phyloP scores from a whole-genome alignment of 2,888 invertebrate genomes.

The Polydrusus cervinus region DNA sequence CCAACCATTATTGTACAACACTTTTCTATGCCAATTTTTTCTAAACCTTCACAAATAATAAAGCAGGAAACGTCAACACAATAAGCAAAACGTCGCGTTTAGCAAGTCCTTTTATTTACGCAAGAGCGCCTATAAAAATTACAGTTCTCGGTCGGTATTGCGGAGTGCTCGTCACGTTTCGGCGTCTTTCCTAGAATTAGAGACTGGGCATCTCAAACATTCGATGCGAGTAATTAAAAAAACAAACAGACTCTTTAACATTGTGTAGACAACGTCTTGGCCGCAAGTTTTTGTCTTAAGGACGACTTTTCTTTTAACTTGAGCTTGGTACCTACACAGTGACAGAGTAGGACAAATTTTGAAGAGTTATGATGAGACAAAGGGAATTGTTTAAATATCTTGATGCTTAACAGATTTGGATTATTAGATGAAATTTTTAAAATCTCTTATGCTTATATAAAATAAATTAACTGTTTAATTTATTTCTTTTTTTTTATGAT shows the following conservation, averaged over 20 bases:
- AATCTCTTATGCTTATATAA: too few species aligned
- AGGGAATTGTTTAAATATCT: too few species aligned
- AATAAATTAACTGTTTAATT: too few species aligned
- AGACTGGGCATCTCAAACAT: conserved; percentile 59
- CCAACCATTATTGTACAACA: conserved; percentile 40
- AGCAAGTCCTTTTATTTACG: conserved; percentile 51
- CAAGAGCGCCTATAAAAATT: conserved; percentile 52
- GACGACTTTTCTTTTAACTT: conserved; percentile 50
- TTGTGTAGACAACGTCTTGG: conserved; percentile 58
- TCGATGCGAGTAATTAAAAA: conserved; percentile 61
- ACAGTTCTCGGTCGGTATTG: conserved; percentile 45
- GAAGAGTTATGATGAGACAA: conserved; percentile 33
- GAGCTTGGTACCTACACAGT: conserved; percentile 39
- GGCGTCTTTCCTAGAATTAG: conserved; percentile 60
- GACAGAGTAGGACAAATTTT: conserved; percentile 47
- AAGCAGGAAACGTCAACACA: conserved; percentile 50
- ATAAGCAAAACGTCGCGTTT: conserved; percentile 47
- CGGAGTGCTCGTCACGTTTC: conserved; percentile 56
- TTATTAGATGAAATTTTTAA: too few species aligned
- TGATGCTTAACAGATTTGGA: too few species aligned
- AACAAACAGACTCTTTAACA: conserved; percentile 61
- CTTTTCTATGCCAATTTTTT: conserved; percentile 39
- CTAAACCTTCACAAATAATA: conserved; percentile 40
- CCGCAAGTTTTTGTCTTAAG: conserved; percentile 49
- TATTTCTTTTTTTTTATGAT: too few species aligned